Base-by-base conservation (phyloP, 2,888 invertebrate species). In the Rapana venosa region DNA sequence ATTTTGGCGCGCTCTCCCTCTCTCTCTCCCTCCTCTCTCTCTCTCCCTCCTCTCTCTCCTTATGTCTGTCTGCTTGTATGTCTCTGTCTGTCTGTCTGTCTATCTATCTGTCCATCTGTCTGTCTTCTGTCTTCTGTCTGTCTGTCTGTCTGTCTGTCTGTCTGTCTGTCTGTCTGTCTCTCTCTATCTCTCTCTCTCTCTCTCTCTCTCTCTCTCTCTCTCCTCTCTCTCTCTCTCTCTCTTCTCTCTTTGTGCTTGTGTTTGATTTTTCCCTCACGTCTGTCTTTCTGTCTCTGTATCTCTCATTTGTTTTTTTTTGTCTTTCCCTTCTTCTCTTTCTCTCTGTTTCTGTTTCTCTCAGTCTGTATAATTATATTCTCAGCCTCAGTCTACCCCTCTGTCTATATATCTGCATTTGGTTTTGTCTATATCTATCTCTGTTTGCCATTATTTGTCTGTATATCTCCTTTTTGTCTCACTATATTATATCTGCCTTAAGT, bases 151-250 rank as follows among this genome's bases (percentile, higher is more conserved):
- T 74, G 30, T 30, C 15, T 74, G 8, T 30, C 30, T 30, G 8
- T 74, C 30, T 5, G 5, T 22, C 70, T 70, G 11, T 30, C 30
- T 74, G n/a, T 74, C n/a, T 8, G 4, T n/a, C n/a, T 22, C 26
- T n/a, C n/a, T 74, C 74, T 74, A 0, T n/a, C n/a, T 74, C 74
- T 74, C n/a, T n/a, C n/a, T 74, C 74, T 74, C n/a, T n/a, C n/a
- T 74, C 74, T 74, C n/a, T n/a, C n/a, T 74, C 74, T 74, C n/a
- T n/a, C n/a, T 74, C 74, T 74, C n/a, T n/a, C n/a, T 74, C 74
- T n/a, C 11, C 30, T 30, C 30, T 30, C 30, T 74, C 74, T 74
- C 66, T 66, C 22, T 6, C 26, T 66, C 26, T 77, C 2, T 77
- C 30, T 77, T 15, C 77, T 26, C 30, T 77, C 30, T 22, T 17